These are phyloP conservation scores for Ophraella communa DNA, from an alignment of 2,888 invertebrate species.

Conservation along the genomic window DNA sequence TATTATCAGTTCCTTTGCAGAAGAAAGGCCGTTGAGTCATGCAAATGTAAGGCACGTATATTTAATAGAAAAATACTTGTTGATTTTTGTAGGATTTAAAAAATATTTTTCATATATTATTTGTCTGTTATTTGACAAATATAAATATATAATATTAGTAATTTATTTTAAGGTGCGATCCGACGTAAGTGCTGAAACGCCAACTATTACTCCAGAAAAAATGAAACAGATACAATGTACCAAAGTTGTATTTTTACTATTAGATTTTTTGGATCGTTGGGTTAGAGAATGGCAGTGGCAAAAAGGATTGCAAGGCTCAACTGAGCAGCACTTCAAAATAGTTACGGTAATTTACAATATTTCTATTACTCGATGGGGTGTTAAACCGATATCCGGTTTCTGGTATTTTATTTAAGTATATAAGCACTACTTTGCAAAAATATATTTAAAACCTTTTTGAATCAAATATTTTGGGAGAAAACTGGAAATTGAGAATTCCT, in stretches of 20 bases:
- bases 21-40: conserved; percentile 39
- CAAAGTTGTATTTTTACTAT: conserved; percentile 73
- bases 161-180: conserved; percentile 41
- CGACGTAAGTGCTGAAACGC: conserved; percentile 33
- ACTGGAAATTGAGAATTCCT: no score
- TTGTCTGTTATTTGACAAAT: neutral
- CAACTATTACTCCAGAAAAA: conserved; percentile 43
- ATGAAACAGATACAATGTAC: conserved; percentile 65
- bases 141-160: neutral
- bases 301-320: conserved; percentile 44
- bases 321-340: conserved; percentile 49
- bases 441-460: no score
- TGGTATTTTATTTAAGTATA: no score
- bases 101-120: no score
- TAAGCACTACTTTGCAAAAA: no score
- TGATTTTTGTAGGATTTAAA: neutral
- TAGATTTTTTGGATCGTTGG: conserved; percentile 82
- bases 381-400: no score
- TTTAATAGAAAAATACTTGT: neutral
- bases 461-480: no score
- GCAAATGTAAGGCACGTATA: conserved; percentile 42
- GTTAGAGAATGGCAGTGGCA: conserved; percentile 67
- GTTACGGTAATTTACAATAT: conserved; percentile 17
- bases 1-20: conserved; percentile 59
- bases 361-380: no score